A percentile compares a stretch with the other conserved stretches of the same genome.
phyloP scores from a whole-genome alignment of 1,140 invertebrate genomes.

The Drosophila dunni region DNA sequence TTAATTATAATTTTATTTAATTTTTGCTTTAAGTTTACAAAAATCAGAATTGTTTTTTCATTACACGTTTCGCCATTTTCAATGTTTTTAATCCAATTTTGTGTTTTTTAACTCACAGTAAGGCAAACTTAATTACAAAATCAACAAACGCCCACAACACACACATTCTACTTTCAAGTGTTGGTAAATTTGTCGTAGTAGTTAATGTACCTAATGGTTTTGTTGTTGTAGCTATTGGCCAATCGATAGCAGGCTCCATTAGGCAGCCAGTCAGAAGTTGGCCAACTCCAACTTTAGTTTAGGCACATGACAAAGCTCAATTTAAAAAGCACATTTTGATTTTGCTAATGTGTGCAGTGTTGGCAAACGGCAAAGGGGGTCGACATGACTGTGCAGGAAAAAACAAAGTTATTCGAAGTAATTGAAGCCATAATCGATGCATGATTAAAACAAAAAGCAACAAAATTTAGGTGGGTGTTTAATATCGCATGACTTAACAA shows the following conservation, averaged over 20 bases:
- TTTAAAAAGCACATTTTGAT: conserved; percentile 44
- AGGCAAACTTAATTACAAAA: conserved; percentile 40
- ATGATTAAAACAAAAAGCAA: conserved; percentile 41
- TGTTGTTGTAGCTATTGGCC: conserved; percentile 1
- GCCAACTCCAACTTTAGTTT: background rate
- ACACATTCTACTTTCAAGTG: conserved; percentile 36
- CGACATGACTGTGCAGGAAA: conserved; percentile 20
- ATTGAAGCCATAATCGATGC: conserved; percentile 26
- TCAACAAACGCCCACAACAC: conserved; percentile 2
- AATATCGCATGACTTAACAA: conserved; percentile 11
- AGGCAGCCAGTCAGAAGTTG: conserved; percentile 32
- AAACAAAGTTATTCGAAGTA: background rate
- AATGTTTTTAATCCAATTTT: too few relatives aligned
- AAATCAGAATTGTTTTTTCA: too few relatives aligned
- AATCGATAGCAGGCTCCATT: conserved; percentile 39
- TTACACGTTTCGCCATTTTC: too few relatives aligned
- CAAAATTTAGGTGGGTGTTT: conserved; percentile 12
- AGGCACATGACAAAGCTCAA: conserved; percentile 59
- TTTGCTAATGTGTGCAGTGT: conserved; percentile 22
- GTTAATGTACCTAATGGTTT: background rate
- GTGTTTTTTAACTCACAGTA: conserved; percentile 5
- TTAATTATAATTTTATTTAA: too few relatives aligned
- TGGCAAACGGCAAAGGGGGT: background rate
- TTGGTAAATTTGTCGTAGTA: conserved; percentile 21
- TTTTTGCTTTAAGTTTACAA: too few relatives aligned